Evolutionary conservation across 53 echinoderm and acorn worm species (phyloP), one percentile per base, ranked within the genome.

Genomic region (Crossaster papposus): DNA sequence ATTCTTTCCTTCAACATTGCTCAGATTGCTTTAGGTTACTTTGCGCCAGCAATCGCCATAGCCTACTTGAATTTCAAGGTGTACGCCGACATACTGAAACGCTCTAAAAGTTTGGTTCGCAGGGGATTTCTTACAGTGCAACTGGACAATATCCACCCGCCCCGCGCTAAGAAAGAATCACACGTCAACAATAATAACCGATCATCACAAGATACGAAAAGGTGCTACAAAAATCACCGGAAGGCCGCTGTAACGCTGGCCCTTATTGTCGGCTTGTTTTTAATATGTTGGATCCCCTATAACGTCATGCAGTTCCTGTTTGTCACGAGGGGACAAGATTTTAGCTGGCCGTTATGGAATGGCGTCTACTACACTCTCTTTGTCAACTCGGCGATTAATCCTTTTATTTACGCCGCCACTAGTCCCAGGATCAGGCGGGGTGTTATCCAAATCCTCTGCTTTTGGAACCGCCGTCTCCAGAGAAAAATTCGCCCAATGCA

Each of bases 361-460:
- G 38, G 53, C 33, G 91, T 91, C 29, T 84, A 68, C 29, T 91
- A 91, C 52, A 36, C 85, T 3, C 22, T 85, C 0, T 91, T 85
- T 85, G 83, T 36, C 52, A 91, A 91, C 70, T 91, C 85, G 23
- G 84, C 91, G 8, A 32, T 91, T 34, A 85, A 91, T 35, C 91
- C 91, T 1, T 91, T 83, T 37, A 78, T 91, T 54, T 91, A 91
- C n/a, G n/a, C n/a, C n/a, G n/a, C n/a, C n/a, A n/a, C n/a, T 38
- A 85, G 85, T 52, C 91, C 91, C 2, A 62, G 79, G 23, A 91
- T 91, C 15, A 37, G 91, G 70, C 36, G 36, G 14, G 54, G 84
- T 31, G 52, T 91, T 36, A 4, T 72, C 33, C 30, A 64, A 44
- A 29, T 79, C 34, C 64, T 91, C 53, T 91, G 84, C 85, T 65